A percentile compares a stretch with the other conserved stretches of the same genome.
These are phyloP conservation scores for Choloepus didactylus DNA, from an alignment of 2,797 vertebrate species.

Conservation along the genomic window DNA sequence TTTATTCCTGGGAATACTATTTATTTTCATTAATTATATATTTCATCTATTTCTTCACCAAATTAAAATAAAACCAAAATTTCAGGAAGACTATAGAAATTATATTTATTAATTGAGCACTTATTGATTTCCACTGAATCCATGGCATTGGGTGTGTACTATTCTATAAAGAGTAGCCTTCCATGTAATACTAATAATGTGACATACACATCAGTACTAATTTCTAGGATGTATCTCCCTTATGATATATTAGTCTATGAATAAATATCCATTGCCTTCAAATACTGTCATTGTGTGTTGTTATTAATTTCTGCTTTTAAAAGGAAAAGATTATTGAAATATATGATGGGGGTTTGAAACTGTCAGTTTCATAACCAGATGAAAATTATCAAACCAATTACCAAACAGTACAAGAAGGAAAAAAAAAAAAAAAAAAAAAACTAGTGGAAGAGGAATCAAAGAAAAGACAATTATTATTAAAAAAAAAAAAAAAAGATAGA, in stretches of 20 bases:
- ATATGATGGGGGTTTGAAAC: neutral
- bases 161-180: neutral
- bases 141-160: neutral
- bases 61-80: constrained; percentile 18
- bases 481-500: neutral
- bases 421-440: neutral
- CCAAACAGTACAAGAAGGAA: neutral
- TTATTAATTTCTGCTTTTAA: neutral
- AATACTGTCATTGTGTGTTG: neutral
- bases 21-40: constrained; percentile 8
- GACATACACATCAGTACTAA: neutral
- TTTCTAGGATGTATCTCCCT: neutral
- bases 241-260: neutral
- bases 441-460: neutral
- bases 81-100: neutral
- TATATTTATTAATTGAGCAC: neutral
- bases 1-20: neutral
- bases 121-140: neutral
- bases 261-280: neutral
- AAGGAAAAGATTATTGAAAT: constrained; percentile 16
- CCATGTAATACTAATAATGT: neutral
- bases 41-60: neutral
- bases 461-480: neutral
- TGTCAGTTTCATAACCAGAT: neutral
- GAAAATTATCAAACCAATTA: neutral